phyloP scores from a whole-genome alignment of 2,797 vertebrate species.

The Hyperoplus immaculatus region DNA sequence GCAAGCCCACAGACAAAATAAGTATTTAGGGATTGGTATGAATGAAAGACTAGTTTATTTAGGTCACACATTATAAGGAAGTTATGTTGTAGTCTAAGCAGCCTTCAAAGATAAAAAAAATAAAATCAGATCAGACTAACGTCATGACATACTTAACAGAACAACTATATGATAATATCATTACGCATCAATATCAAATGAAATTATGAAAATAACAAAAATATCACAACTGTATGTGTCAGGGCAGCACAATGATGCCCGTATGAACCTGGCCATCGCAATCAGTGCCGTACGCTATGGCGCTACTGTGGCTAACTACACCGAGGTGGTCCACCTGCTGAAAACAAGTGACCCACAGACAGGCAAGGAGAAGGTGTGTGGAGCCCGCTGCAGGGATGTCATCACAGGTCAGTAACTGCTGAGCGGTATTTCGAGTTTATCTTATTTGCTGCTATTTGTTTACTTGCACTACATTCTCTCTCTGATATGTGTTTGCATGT shows the following conservation, averaged over 20 bases:
- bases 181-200: not conserved
- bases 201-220: not conserved
- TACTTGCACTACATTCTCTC: not conserved
- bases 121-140: not conserved
- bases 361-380: conserved; percentile 86
- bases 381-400: conserved; percentile 91
- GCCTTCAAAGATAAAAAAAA: too few species aligned
- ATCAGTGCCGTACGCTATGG: conserved; percentile 94
- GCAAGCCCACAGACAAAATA: not conserved
- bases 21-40: not conserved
- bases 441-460: too few species aligned
- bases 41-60: too few species aligned
- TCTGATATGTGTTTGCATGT: too few species aligned
- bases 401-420: conserved; percentile 86
- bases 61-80: too few species aligned
- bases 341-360: conserved; percentile 86
- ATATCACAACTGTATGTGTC: conserved; percentile 34
- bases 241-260: conserved; percentile 98
- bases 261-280: conserved; percentile 97
- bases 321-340: conserved; percentile 92
- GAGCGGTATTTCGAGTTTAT: too few species aligned
- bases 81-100: too few species aligned
- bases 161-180: not conserved
- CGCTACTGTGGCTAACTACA: conserved; percentile 94
- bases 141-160: not conserved